Evolutionary conservation across 2,888 invertebrate genomes (phyloP), one percentile per base, ranked within the genome.

Genomic region (Pachydiplax longipennis): DNA sequence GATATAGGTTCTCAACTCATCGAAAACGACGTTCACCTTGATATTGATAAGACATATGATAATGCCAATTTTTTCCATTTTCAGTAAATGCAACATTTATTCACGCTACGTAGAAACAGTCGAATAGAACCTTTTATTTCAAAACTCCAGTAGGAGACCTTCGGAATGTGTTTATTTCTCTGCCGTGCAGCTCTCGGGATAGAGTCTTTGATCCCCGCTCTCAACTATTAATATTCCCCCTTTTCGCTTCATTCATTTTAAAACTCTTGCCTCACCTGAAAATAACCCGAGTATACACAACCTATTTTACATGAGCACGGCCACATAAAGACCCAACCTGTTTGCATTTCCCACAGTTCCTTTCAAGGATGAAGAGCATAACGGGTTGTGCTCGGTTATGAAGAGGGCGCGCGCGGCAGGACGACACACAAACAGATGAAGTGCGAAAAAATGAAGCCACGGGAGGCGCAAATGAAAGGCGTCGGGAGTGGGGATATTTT

Each of bases 281-380:
- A 58, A 58, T 37, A 87, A 87, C 58, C 12, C 61, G 58, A 10
- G 87, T 22, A 13, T 37, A n/a, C 73, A 25, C 73, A 73, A 13
- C 73, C 73, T 73, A 73, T 31, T 73, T 73, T 73, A 73, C 73
- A 25, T 73, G 31, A 1, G 10, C 31, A 73, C 73, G 25, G 73
- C 25, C 31, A 31, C 73, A 73, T 31, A 73, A 87, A 61, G 87
- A 87, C 87, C 87, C 87, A 87, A 87, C 87, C 87, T 87, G 87
- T 87, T 87, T 87, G 87, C 87, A 65, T 61, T 31, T 65, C 87
- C 37, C 58, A 87, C 87, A 87, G 87, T 73, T 73, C 87, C 87
- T 87, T 87, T 87, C 87, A 87, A 87, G 87, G 87, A 37, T 31
- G 61, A 87, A 87, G 31, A 73, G 31, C 73, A 25, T 25, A 31